Percentiles rank a stretch among this genome's conserved stretches.
Evolutionary conservation across 1,140 invertebrate genomes (phyloP).

Genomic region (Heliothis virescens): DNA sequence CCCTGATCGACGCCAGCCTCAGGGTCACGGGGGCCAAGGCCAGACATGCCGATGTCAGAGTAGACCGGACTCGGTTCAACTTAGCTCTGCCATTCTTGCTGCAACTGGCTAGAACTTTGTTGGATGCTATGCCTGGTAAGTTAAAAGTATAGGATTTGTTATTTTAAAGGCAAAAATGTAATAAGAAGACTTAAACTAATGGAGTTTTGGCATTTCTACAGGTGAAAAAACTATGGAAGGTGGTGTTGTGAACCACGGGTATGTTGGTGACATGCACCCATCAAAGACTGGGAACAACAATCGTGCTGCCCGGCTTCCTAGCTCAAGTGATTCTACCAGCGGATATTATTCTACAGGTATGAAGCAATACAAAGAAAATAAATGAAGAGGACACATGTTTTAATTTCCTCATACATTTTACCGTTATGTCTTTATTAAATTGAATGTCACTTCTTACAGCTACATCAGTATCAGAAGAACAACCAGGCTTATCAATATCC

Average conservation of each 20-base stretch:
- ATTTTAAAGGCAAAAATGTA: not conserved
- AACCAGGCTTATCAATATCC: constrained; percentile 89
- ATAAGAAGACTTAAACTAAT: not conserved
- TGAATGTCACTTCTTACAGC: constrained; percentile 63
- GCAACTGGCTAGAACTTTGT: constrained; percentile 89
- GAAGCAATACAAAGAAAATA: no score
- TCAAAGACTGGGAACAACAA: constrained; percentile 71
- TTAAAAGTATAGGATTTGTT: not conserved
- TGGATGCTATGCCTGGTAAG: constrained; percentile 89
- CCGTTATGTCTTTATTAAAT: not conserved
- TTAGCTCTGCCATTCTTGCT: constrained; percentile 91
- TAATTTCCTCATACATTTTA: no score
- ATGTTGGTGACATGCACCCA: constrained; percentile 85
- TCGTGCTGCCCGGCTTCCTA: constrained; percentile 73
- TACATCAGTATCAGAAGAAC: constrained; percentile 74
- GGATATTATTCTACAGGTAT: constrained; percentile 87
- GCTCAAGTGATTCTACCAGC: constrained; percentile 87
- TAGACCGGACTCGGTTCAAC: constrained; percentile 91
- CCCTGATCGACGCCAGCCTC: constrained; percentile 68
- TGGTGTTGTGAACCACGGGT: constrained; percentile 90
- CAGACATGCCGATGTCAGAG: constrained; percentile 89
- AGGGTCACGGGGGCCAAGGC: constrained; percentile 81
- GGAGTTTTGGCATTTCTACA: constrained; percentile 41
- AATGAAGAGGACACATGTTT: no score
- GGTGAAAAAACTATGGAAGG: constrained; percentile 86